These are phyloP conservation scores for Trypoxylus dichotomus DNA, from an alignment of 1,140 invertebrate genomes.

Conservation along the genomic window DNA sequence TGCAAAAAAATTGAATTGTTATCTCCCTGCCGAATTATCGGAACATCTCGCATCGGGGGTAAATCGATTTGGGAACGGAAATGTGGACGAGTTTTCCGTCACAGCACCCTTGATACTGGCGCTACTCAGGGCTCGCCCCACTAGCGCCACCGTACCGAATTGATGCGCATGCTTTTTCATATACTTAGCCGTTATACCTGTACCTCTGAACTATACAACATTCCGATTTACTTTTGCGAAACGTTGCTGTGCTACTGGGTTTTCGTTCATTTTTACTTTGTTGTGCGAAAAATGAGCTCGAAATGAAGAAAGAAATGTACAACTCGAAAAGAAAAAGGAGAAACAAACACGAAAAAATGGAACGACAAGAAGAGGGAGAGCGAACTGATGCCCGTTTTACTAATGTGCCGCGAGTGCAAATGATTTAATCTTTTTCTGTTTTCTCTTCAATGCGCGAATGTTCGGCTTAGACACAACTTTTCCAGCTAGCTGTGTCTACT, in stretches of 20 bases:
- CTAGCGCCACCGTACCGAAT: not conserved
- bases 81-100: conserved; percentile 27
- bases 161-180: conserved; percentile 28
- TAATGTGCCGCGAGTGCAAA: conserved; percentile 13
- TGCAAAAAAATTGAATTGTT: not conserved
- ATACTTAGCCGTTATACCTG: not conserved
- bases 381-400: not conserved
- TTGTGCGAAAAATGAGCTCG: not conserved
- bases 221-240: conserved; percentile 21
- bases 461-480: not conserved
- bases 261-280: not conserved
- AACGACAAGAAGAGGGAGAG: not conserved
- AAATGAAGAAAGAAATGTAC: not conserved
- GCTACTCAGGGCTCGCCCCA: conserved; percentile 26
- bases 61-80: conserved; percentile 21
- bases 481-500: not conserved
- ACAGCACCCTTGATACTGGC: conserved; percentile 29
- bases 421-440: conserved; percentile 18
- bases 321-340: not conserved
- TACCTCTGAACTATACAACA: conserved; percentile 9
- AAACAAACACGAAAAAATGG: not conserved
- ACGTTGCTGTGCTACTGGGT: not conserved
- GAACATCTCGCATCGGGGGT: not conserved
- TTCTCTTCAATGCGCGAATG: not conserved
- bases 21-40: conserved; percentile 13